Evolutionary conservation across 2,113 vertebrate species (phyloP), one percentile per base, ranked within the genome.

Genomic region (Chlorodrepanis virens): DNA sequence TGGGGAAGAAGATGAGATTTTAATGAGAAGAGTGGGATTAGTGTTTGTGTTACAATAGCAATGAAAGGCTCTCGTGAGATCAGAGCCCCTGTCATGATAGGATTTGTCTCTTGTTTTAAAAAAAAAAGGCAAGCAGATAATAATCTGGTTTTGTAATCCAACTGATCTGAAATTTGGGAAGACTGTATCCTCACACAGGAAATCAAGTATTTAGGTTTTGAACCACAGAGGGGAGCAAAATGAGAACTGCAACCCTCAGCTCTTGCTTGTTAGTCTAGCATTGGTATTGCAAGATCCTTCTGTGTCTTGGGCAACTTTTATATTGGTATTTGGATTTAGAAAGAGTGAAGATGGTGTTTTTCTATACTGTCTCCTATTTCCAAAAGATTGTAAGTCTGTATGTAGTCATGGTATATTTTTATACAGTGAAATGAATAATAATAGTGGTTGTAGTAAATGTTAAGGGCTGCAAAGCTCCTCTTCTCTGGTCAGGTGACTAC

Each of bases 21-120:
- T 90, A 95, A 95, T 82, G 91, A 94, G 92, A 83, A 64, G 52
- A 93, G 72, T 83, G 76, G 89, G 76, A 80, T 81, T 92, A 82
- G 76, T 81, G 76, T 92, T 94, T 96, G 44, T 90, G n/a, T 87
- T 92, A 82, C 72, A 82, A 71, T 56, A 74, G 56, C 64, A 81
- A 33, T 91, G 72, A 94, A 92, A 89, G 31, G n/a, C 83, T 94
- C 60, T 87, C 22, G 17, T 89, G 91, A 94, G 86, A 94, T 95
- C 77, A 82, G 69, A 94, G 77, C 52, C 52, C 44, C 79, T 89
- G 92, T 81, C 89, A 87, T 92, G 77, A 70, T 60, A 80, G 53
- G 45, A 61, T 84, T 83, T 79, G 24, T 81, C 31, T 39, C 54
- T 68, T 74, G 27, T 54, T 83, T 14, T 6, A 52, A 63, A 57